These are phyloP conservation scores for Calliphora vicina DNA, from an alignment of 1,140 invertebrate genomes.

Conservation along the genomic window DNA sequence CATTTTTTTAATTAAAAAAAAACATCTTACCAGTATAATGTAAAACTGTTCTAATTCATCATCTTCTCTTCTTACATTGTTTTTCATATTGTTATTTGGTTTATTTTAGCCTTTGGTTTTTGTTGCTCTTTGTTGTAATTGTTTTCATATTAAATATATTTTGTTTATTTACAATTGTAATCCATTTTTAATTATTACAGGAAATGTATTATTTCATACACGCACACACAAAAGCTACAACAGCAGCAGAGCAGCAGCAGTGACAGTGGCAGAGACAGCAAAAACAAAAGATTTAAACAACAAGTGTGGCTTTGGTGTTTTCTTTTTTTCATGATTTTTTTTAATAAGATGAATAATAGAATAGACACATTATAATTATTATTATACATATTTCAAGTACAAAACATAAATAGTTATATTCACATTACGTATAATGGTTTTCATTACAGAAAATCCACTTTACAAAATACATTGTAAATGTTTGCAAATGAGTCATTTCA, in stretches of 20 bases:
- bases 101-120: not conserved
- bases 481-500: not conserved
- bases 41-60: not conserved
- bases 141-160: not conserved
- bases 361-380: not conserved
- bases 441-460: not conserved
- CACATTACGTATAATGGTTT: not conserved
- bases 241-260: not conserved
- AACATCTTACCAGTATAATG: not conserved
- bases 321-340: not conserved
- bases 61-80: not conserved
- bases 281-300: conserved; percentile 30
- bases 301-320: not conserved
- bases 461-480: not conserved
- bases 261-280: not conserved
- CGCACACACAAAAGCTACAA: too few species aligned
- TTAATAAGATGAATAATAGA: not conserved
- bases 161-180: conserved; percentile 15
- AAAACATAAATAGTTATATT: not conserved
- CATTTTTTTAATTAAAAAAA: not conserved
- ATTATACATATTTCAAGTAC: not conserved
- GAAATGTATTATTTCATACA: conserved; percentile 30
- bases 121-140: not conserved
- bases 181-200: conserved; percentile 35
- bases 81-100: too few species aligned